Percentiles rank a stretch among this genome's conserved stretches.
Evolutionary conservation across 2,797 vertebrate species (phyloP).

Genomic region (Percopsis omiscomaycus): DNA sequence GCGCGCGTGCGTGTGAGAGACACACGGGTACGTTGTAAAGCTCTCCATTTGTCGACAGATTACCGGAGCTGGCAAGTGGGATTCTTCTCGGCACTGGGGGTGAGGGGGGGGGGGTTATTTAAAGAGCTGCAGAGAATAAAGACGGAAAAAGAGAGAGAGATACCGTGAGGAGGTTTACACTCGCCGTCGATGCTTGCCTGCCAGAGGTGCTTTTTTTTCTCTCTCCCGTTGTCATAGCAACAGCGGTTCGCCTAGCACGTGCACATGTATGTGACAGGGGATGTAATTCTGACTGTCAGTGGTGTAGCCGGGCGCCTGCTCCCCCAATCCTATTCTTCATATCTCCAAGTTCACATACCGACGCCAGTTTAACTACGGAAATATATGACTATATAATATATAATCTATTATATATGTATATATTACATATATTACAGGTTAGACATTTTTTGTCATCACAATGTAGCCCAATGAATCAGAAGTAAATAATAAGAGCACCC

Average conservation of each 20-base stretch:
- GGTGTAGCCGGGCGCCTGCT: conserved; percentile 50
- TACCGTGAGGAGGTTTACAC: background rate
- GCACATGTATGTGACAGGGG: conserved; percentile 38
- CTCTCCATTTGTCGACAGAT: background rate
- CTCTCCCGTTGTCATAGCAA: background rate
- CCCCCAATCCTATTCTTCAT: conserved; percentile 47
- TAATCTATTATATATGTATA: background rate
- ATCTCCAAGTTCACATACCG: conserved; percentile 55
- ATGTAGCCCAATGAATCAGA: too few species aligned
- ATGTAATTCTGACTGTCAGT: conserved; percentile 69
- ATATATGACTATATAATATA: background rate
- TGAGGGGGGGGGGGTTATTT: too few species aligned
- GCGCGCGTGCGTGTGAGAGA: background rate
- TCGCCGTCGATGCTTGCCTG: background rate
- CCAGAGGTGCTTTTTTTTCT: background rate
- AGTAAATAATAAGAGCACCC: too few species aligned
- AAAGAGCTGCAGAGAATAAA: too few species aligned
- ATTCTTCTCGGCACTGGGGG: too few species aligned
- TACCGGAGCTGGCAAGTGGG: too few species aligned
- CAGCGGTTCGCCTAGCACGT: background rate
- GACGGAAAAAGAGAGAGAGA: too few species aligned
- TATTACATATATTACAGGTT: too few species aligned
- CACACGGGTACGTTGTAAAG: background rate
- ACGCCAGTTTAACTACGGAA: too few species aligned
- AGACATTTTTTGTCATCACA: too few species aligned